A percentile compares a stretch with the other conserved stretches of the same genome.
Conservation (phyloP, 1,140 invertebrate species). For the Pararge aegeria region DNA sequence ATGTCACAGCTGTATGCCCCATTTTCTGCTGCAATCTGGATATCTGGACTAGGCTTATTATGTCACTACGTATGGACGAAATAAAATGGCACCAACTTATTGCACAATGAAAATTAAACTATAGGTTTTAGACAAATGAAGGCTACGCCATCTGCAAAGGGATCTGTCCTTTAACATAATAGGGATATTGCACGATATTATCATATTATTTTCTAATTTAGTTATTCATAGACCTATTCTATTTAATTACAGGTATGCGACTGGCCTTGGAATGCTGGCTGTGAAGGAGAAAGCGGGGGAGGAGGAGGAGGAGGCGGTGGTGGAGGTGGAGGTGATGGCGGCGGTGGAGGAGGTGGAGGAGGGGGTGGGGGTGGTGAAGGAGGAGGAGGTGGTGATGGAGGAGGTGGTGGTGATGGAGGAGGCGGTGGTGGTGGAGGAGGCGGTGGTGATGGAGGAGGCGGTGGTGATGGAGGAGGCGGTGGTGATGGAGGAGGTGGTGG, state of each 20-base stretch:
- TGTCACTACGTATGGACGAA: no score
- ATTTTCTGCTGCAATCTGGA: no score
- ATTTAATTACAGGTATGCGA: constrained; percentile 41
- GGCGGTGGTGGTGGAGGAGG: constrained; percentile 17
- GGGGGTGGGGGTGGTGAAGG: constrained; percentile 7
- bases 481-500: background rate
- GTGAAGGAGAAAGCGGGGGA: constrained; percentile 9
- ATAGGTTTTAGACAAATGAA: no score
- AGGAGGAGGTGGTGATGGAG: background rate
- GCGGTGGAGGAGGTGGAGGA: background rate
- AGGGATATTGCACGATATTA: no score
- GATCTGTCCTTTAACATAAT: no score
- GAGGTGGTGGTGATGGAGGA: constrained; percentile 6
- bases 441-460: constrained; percentile 10
- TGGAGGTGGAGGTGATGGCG: background rate
- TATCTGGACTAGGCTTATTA: no score
- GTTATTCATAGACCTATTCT: background rate
- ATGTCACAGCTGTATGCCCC: no score
- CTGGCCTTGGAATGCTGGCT: constrained; percentile 35
- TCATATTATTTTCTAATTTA: no score
- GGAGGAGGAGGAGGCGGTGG: constrained; percentile 9
- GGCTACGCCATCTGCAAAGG: no score
- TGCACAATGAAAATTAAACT: no score
- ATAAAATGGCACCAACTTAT: no score
- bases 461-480: background rate